Conservation (phyloP, 2,797 vertebrate species). For the Gadopsis marmoratus region DNA sequence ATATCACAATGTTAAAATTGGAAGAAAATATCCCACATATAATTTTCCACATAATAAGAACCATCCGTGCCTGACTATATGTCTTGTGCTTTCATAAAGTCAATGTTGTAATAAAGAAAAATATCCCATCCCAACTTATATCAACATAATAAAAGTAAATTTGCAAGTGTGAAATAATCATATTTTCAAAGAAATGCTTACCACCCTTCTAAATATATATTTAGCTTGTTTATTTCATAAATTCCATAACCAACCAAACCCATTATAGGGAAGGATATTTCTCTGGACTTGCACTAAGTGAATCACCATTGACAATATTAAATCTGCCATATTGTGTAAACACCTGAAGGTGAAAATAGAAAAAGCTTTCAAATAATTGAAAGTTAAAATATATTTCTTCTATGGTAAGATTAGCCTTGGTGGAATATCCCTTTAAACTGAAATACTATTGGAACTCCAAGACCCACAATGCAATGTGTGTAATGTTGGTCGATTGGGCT, state of each 20-base stretch:
- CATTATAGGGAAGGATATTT: neutral
- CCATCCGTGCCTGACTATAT: too few species aligned
- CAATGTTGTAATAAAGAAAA: too few species aligned
- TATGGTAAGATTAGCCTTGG: neutral
- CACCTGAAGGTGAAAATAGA: neutral
- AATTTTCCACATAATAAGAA: too few species aligned
- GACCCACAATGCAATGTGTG: slow-evolving; percentile 61
- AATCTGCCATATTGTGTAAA: neutral
- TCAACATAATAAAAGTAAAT: neutral
- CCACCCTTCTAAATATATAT: neutral
- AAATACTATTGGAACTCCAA: slow-evolving; percentile 32
- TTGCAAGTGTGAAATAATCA: neutral
- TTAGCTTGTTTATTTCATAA: too few species aligned
- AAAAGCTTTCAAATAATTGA: neutral
- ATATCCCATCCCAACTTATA: too few species aligned
- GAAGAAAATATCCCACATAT: too few species aligned
- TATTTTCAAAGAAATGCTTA: neutral
- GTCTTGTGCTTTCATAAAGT: too few species aligned
- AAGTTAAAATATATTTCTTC: too few species aligned
- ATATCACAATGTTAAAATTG: too few species aligned
- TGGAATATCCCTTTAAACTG: neutral
- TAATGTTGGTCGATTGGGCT: accelerated
- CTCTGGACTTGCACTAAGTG: neutral
- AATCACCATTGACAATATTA: neutral
- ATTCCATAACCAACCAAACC: too few species aligned